These are phyloP conservation scores for Solenodon paradoxus DNA, from an alignment of 2,113 vertebrate species.

Conservation along the genomic window DNA sequence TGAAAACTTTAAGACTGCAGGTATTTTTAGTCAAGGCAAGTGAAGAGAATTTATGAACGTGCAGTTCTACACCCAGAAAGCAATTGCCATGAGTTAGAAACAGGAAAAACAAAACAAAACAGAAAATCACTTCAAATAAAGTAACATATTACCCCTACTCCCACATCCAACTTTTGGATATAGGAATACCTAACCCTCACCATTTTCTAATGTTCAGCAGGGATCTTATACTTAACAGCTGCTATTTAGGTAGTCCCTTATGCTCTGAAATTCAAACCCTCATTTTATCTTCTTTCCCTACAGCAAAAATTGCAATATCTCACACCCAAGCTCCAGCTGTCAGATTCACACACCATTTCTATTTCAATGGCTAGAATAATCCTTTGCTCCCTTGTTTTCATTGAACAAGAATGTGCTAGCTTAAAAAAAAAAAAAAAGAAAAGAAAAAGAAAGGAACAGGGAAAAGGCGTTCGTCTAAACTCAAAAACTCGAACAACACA, in stretches of 20 bases:
- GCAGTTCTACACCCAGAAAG: conserved; percentile 29
- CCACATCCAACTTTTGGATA: conserved; percentile 5
- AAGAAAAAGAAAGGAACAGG: neutral
- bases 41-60: conserved; percentile 65
- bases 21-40: conserved; percentile 62
- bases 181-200: conserved; percentile 39
- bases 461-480: conserved; percentile 66
- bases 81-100: conserved; percentile 51
- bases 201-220: conserved; percentile 51
- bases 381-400: conserved; percentile 71
- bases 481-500: conserved; percentile 51
- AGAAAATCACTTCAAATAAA: conserved; percentile 34
- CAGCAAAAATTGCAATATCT: conserved; percentile 73
- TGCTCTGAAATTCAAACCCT: conserved; percentile 75
- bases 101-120: too few relatives aligned
- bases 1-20: conserved; percentile 49
- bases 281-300: conserved; percentile 69
- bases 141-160: neutral
- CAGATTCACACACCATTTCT: conserved; percentile 72
- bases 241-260: conserved; percentile 70
- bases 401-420: conserved; percentile 69
- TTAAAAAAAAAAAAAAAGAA: conserved; percentile 15
- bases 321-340: conserved; percentile 76
- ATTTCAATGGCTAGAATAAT: conserved; percentile 77
- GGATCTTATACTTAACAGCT: conserved; percentile 70